These are phyloP conservation scores for Chaetophractus vellerosus DNA, from an alignment of 2,797 vertebrate genomes.

Conservation along the genomic window DNA sequence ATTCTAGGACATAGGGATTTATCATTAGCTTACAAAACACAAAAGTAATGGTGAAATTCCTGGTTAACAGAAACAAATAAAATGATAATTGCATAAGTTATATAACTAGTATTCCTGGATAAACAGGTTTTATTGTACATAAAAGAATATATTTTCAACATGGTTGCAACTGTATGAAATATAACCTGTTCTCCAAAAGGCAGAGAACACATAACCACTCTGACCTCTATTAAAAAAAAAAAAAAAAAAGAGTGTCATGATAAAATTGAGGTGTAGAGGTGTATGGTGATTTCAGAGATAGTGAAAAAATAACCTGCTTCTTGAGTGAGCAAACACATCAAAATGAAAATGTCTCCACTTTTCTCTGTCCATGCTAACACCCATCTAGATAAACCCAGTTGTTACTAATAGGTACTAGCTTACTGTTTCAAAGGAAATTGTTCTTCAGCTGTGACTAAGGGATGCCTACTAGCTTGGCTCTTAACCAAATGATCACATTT, in stretches of 20 bases:
- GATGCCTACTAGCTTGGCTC: constrained; percentile 1
- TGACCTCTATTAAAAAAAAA: constrained; percentile 85
- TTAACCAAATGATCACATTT: constrained; percentile 14
- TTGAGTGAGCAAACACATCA: constrained; percentile 76
- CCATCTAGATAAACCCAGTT: not conserved
- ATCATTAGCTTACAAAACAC: constrained; percentile 51
- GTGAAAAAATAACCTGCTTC: constrained; percentile 87
- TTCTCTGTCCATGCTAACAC: not conserved
- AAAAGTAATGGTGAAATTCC: constrained; percentile 25
- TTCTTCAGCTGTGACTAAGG: not conserved
- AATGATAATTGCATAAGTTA: constrained; percentile 24
- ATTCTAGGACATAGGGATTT: constrained; percentile 9
- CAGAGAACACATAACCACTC: constrained; percentile 77
- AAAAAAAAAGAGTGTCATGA: not conserved
- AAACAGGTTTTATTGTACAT: not conserved
- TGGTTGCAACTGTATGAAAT: constrained; percentile 80
- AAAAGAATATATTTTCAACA: constrained; percentile 28
- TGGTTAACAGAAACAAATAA: constrained; percentile 33
- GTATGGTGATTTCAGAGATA: constrained; percentile 87
- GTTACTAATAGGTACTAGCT: not conserved
- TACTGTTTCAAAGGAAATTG: not conserved
- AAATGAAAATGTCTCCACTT: not conserved
- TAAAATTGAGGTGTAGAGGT: constrained; percentile 85
- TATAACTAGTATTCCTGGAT: not conserved
- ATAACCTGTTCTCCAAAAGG: constrained; percentile 84